These are phyloP conservation scores for Arnoldichthys spilopterus DNA, from an alignment of 2,797 vertebrate genomes.

Conservation along the genomic window DNA sequence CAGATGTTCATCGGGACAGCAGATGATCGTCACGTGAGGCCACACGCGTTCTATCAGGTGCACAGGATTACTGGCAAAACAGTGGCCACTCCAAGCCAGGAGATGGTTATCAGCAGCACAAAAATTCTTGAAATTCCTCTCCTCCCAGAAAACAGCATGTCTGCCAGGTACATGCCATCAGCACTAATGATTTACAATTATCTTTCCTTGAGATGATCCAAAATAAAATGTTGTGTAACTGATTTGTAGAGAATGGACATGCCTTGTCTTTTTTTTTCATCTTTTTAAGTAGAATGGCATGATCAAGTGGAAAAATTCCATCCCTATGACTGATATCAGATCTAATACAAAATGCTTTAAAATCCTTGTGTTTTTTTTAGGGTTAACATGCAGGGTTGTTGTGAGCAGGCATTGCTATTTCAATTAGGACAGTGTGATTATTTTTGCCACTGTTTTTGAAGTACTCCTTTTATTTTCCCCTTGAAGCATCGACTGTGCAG, in stretches of 20 bases:
- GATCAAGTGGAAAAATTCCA: not conserved
- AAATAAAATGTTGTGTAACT: conserved; percentile 21
- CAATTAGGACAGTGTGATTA: not conserved
- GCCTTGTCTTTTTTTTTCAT: not conserved
- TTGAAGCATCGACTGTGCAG: conserved; percentile 92
- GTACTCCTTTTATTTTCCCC: conserved; percentile 1
- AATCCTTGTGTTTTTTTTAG: not conserved
- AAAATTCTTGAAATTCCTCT: conserved; percentile 94
- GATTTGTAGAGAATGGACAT: conserved; percentile 24
- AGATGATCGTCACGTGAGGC: conserved; percentile 88
- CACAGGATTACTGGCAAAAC: conserved; percentile 98
- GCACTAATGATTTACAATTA: conserved; percentile 47
- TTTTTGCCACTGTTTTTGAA: not conserved
- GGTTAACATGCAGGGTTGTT: not conserved
- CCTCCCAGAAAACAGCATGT: conserved; percentile 92
- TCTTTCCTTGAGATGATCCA: conserved; percentile 7
- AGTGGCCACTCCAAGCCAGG: conserved; percentile 90
- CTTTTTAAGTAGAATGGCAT: not conserved
- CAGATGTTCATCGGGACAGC: conserved; percentile 95
- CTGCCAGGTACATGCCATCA: conserved; percentile 82
- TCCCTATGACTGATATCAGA: conserved; percentile 1
- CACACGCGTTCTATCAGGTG: conserved; percentile 97
- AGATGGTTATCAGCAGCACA: conserved; percentile 83
- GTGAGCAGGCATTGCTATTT: not conserved
- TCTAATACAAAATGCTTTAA: not conserved